Evolutionary conservation across 2,113 vertebrate species (phyloP), one percentile per base, ranked within the genome.

Genomic region (Calidris pygmaea): DNA sequence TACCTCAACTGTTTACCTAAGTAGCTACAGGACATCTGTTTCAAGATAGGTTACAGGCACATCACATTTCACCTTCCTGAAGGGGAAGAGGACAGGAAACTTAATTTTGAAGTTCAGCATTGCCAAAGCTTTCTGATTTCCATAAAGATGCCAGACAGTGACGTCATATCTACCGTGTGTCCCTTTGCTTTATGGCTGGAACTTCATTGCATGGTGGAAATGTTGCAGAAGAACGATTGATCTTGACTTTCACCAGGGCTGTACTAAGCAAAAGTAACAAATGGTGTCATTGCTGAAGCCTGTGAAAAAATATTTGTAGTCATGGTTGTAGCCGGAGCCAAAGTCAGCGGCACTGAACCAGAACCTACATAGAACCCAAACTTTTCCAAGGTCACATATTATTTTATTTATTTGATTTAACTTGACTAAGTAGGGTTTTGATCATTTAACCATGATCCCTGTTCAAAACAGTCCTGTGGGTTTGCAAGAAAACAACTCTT

Each of bases 231-330:
- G 94, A 95, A 89, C 10, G 81, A 97, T 76, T 97, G 97, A 98
- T 97, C 96, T 97, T 95, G 95, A 97, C 92, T 97, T 97, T 96
- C 76, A 96, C 87, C 84, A 94, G 96, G 45, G 35, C 96, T 95
- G 76, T 70, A 90, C 74, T 87, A 95, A 97, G 97, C 80, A 97
- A 97, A 98, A 93, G 97, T 97, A 98, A 98, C 96, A 97, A 97
- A 98, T 97, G 96, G 97, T 96, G 97, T 98, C 96, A 98, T 95
- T 97, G 93, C 95, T 95, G 85, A 97, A 97, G 82, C 84, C 84
- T 96, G 95, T 96, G 87, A 96, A 98, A 98, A 95, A 98, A 97
- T 97, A 98, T 98, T 98, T 98, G 82, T 77, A 96, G 97, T 98
- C 96, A 96, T 97, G 96, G 94, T 95, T 97, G 82, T 95, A 97